Percentiles rank a stretch among this genome's conserved stretches.
phyloP scores from a whole-genome alignment of 2,888 invertebrate genomes.

The Panopea generosa region DNA sequence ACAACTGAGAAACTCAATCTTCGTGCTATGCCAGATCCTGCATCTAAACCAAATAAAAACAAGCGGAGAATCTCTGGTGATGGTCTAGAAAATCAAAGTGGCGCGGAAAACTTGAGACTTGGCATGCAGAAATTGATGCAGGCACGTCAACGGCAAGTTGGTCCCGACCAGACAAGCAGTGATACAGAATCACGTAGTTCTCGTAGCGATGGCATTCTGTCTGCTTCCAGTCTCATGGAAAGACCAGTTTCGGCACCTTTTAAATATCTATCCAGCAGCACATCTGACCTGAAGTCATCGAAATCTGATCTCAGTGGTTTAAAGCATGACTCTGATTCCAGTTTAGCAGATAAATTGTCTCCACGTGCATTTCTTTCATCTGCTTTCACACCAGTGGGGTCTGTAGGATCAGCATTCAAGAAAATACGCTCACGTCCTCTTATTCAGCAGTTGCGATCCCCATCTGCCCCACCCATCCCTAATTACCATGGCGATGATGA shows the following conservation, averaged over 20 bases:
- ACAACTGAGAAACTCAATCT: constrained; percentile 87
- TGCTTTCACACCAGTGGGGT: constrained; percentile 64
- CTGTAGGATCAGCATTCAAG: constrained; percentile 57
- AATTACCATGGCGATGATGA: constrained; percentile 72
- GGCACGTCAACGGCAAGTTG: constrained; percentile 66
- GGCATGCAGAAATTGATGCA: constrained; percentile 82
- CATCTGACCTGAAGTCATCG: constrained; percentile 63
- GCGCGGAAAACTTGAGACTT: constrained; percentile 81
- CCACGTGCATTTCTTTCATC: constrained; percentile 75
- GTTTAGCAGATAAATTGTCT: constrained; percentile 74
- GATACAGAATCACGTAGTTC: constrained; percentile 76
- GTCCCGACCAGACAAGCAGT: constrained; percentile 70
- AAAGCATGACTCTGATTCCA: constrained; percentile 56
- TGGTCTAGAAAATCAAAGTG: constrained; percentile 76
- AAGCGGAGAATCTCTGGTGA: constrained; percentile 62
- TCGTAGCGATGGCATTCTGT: constrained; percentile 44
- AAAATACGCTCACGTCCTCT: constrained; percentile 49
- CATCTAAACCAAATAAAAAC: constrained; percentile 17
- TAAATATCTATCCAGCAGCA: constrained; percentile 66
- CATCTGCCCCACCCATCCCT: constrained; percentile 77
- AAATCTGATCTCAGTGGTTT: constrained; percentile 19
- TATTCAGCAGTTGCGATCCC: constrained; percentile 69
- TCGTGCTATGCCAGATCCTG: constrained; percentile 89
- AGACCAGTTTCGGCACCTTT: constrained; percentile 76
- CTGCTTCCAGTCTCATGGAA: constrained; percentile 47